A percentile compares a stretch with the other conserved stretches of the same genome.
Evolutionary conservation across 2,113 vertebrate species (phyloP).

Genomic region (Pholis gunnellus): DNA sequence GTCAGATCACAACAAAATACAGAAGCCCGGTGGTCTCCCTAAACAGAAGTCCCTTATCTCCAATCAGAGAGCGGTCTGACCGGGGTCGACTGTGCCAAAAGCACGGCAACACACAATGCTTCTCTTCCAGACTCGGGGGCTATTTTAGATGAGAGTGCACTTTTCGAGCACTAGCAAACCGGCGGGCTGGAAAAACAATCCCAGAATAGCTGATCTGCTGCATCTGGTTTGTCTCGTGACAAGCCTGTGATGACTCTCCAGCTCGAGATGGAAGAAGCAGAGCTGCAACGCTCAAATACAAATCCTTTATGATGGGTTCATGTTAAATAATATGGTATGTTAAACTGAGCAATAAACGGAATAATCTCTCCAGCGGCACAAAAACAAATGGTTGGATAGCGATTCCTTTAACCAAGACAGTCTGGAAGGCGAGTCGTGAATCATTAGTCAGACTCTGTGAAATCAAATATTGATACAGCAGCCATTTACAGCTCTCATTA

Average conservation of each 20-base stretch:
- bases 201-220: slow-evolving; percentile 67
- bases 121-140: slow-evolving; percentile 46
- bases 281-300: slow-evolving; percentile 32
- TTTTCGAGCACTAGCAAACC: slow-evolving; percentile 63
- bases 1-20: background rate
- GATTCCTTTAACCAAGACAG: slow-evolving; percentile 27
- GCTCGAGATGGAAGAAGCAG: slow-evolving; percentile 66
- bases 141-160: slow-evolving; percentile 65
- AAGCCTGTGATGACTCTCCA: slow-evolving; percentile 55
- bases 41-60: slow-evolving; percentile 15
- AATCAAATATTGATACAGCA: slow-evolving; percentile 21
- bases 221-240: slow-evolving; percentile 81
- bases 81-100: slow-evolving; percentile 51
- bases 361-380: slow-evolving; percentile 29
- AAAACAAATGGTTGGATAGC: slow-evolving; percentile 30
- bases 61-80: slow-evolving; percentile 37
- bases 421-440: slow-evolving; percentile 36
- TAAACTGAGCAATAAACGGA: slow-evolving; percentile 50
- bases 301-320: slow-evolving; percentile 44
- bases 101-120: slow-evolving; percentile 39
- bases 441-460: slow-evolving; percentile 44
- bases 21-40: background rate
- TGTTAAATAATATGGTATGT: slow-evolving; percentile 38
- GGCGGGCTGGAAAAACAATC: slow-evolving; percentile 71
- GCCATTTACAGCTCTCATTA: background rate